These are phyloP conservation scores for Callipepla squamata DNA, from an alignment of 2,113 vertebrate species.

Conservation along the genomic window DNA sequence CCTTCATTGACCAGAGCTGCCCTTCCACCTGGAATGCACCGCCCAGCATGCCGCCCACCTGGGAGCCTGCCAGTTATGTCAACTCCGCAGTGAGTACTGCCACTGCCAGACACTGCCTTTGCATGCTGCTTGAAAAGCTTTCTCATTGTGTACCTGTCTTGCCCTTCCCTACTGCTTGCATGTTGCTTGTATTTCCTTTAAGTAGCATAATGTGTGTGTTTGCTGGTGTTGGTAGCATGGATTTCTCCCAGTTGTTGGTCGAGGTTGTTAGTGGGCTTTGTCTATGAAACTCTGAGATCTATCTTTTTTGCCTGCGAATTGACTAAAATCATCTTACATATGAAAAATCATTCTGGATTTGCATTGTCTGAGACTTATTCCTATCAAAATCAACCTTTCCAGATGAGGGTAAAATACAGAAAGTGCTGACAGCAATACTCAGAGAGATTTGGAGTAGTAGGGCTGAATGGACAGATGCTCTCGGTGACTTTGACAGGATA, in stretches of 20 bases:
- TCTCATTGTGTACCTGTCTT: neutral
- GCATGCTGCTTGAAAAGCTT: neutral
- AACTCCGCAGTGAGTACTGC: conserved; percentile 76
- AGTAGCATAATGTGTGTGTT: neutral
- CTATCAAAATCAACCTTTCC: neutral
- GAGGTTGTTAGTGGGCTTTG: neutral
- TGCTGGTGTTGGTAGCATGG: neutral
- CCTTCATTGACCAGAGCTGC: conserved; percentile 76
- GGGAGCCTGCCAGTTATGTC: conserved; percentile 76
- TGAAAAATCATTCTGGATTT: neutral
- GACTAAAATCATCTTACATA: neutral
- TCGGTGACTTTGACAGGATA: neutral
- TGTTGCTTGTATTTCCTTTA: neutral
- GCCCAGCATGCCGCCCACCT: conserved; percentile 71
- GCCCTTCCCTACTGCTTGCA: neutral
- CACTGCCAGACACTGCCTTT: rapidly evolving
- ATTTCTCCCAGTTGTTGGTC: neutral
- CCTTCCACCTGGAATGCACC: conserved; percentile 76
- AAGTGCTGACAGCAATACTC: conserved; percentile 37
- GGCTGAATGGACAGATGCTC: neutral
- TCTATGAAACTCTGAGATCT: neutral
- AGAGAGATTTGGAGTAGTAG: neutral
- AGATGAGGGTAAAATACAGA: neutral
- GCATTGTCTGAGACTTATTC: neutral
- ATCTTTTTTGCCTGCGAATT: neutral